These are phyloP conservation scores for Simalia tracyae DNA, from an alignment of 2,797 vertebrate genomes.

Conservation along the genomic window DNA sequence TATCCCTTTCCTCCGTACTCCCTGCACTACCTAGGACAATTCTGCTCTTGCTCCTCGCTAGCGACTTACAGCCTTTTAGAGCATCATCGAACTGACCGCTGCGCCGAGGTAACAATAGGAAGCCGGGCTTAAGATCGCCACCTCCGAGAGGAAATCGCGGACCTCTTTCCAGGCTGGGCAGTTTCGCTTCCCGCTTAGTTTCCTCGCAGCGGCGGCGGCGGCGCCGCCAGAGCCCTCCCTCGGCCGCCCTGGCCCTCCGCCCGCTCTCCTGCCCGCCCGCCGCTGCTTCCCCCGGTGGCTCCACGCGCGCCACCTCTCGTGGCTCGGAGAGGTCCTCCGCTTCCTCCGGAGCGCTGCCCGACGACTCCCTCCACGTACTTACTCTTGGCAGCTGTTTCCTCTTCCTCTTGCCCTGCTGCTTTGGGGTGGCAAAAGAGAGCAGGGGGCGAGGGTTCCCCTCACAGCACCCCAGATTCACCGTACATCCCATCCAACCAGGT, in stretches of 20 bases:
- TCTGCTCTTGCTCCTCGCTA: background rate
- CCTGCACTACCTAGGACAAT: background rate
- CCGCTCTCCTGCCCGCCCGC: background rate
- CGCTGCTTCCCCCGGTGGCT: background rate
- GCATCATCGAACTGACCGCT: background rate
- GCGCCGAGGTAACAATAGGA: background rate
- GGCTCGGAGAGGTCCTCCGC: background rate
- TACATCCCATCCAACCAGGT: conserved; percentile 67
- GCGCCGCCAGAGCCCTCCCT: no score
- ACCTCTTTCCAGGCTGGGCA: background rate
- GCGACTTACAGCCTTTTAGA: background rate
- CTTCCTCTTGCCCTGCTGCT: background rate
- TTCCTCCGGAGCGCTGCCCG: background rate
- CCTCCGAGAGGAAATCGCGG: background rate
- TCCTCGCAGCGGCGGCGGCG: background rate
- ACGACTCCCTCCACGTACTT: background rate
- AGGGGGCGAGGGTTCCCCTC: conserved; percentile 75
- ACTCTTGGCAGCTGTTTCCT: background rate
- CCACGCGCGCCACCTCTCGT: background rate
- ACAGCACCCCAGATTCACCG: conserved; percentile 85
- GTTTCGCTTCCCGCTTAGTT: background rate
- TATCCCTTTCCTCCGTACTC: background rate
- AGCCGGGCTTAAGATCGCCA: background rate
- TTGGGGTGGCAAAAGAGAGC: background rate
- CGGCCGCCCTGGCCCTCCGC: background rate